These are phyloP conservation scores for Drosophila obscura DNA, from an alignment of 1,140 invertebrate genomes.

Conservation along the genomic window DNA sequence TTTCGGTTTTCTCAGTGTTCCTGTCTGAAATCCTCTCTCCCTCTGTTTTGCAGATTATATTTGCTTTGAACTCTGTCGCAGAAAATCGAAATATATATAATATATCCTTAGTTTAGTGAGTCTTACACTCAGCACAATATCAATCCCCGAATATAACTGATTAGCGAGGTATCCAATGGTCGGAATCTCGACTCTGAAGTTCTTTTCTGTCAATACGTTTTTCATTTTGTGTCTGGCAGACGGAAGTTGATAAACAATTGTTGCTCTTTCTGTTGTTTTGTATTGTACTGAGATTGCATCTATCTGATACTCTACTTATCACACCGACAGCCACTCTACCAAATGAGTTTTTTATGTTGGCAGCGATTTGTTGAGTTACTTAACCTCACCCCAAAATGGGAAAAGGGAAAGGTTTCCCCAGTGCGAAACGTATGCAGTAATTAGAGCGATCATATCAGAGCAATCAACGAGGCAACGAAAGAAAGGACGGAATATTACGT, in stretches of 20 bases:
- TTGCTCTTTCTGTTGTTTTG: slow-evolving; percentile 17
- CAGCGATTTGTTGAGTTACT: slow-evolving; percentile 10
- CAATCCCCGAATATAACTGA: no score
- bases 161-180: no score
- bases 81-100: no score
- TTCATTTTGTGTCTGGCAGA: background rate
- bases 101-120: no score
- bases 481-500: no score
- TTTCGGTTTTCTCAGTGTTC: no score
- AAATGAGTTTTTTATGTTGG: slow-evolving; percentile 6
- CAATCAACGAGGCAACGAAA: no score
- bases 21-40: background rate
- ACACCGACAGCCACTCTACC: slow-evolving; percentile 23
- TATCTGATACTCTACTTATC: slow-evolving; percentile 47
- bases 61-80: no score
- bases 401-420: slow-evolving; percentile 15
- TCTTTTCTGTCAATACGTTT: no score
- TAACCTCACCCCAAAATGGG: slow-evolving; percentile 16
- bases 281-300: slow-evolving; percentile 26
- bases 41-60: no score
- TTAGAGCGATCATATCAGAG: slow-evolving; percentile 1
- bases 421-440: slow-evolving; percentile 10
- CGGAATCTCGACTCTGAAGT: no score
- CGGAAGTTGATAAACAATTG: slow-evolving; percentile 57
- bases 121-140: no score